Conservation (phyloP, 2,888 invertebrate species). For the Scaptomyza cyrtandrae region DNA sequence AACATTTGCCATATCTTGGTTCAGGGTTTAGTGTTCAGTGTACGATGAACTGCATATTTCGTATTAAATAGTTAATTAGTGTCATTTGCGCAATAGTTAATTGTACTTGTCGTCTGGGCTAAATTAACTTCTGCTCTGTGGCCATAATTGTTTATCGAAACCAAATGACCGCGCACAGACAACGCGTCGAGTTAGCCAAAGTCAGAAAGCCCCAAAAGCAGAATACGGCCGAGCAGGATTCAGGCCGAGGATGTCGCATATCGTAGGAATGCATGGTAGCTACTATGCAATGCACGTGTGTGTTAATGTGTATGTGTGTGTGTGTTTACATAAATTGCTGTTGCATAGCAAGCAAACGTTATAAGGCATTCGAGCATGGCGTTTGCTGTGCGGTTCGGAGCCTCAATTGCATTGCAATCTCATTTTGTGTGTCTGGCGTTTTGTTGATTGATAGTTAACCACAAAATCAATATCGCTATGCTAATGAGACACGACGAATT, state of each 20-base stretch:
- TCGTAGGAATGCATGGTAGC: slow-evolving; percentile 1
- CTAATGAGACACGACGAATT: slow-evolving; percentile 69
- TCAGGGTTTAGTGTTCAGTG: no score
- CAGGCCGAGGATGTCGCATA: slow-evolving; percentile 2
- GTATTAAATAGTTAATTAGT: slow-evolving; percentile 72
- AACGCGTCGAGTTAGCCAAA: slow-evolving; percentile 18
- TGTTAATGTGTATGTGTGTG: slow-evolving; percentile 7
- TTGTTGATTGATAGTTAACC: slow-evolving; percentile 80
- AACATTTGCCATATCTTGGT: no score
- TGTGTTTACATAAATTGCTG: slow-evolving; percentile 69
- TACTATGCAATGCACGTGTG: slow-evolving; percentile 31
- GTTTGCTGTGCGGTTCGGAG: slow-evolving; percentile 75
- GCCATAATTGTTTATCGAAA: slow-evolving; percentile 71
- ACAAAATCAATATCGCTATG: slow-evolving; percentile 77
- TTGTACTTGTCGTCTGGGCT: slow-evolving; percentile 66
- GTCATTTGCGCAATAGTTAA: slow-evolving; percentile 65
- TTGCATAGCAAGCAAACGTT: slow-evolving; percentile 74
- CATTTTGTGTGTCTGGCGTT: slow-evolving; percentile 71
- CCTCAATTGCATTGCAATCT: slow-evolving; percentile 79
- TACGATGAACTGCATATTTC: slow-evolving; percentile 42
- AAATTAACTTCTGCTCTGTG: slow-evolving; percentile 50
- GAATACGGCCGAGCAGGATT: neutral
- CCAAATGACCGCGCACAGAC: slow-evolving; percentile 68
- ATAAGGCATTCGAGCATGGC: slow-evolving; percentile 76
- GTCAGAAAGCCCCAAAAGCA: neutral